Percentiles rank a stretch among this genome's conserved stretches.
Conservation (phyloP, 2,113 vertebrate species). For the Rattus rattus region DNA sequence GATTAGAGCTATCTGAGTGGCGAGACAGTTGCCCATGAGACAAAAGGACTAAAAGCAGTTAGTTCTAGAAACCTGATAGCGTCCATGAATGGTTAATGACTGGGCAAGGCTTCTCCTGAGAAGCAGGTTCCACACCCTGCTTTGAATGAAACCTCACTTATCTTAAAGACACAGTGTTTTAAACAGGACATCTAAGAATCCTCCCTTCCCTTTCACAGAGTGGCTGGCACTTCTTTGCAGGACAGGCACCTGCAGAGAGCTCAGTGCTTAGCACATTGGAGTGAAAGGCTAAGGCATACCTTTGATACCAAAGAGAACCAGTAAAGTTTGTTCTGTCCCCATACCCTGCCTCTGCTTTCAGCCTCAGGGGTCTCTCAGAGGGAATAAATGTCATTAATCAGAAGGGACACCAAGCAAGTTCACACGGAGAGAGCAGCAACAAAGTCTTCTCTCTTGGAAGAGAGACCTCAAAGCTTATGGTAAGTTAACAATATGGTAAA, state of each 20-base stretch:
- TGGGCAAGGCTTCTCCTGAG: not conserved
- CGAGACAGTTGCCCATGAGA: not conserved
- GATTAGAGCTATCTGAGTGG: slow-evolving; percentile 18
- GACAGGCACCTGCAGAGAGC: slow-evolving; percentile 13
- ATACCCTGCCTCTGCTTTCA: slow-evolving; percentile 37
- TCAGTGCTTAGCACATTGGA: slow-evolving; percentile 9
- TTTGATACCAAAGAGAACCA: not conserved
- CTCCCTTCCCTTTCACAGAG: not conserved
- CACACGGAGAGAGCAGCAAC: slow-evolving; percentile 5
- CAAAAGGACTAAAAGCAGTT: slow-evolving; percentile 36
- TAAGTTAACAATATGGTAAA: slow-evolving; percentile 2
- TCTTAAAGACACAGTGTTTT: slow-evolving; percentile 58
- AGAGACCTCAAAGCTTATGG: slow-evolving; percentile 51
- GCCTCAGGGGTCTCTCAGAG: slow-evolving; percentile 46
- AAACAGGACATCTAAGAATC: not conserved
- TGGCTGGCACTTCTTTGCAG: not conserved
- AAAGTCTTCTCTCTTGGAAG: slow-evolving; percentile 14
- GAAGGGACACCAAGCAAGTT: slow-evolving; percentile 56
- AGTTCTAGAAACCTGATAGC: slow-evolving; percentile 54
- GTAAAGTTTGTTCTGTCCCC: slow-evolving; percentile 49
- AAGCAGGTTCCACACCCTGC: not conserved
- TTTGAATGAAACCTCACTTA: slow-evolving; percentile 47
- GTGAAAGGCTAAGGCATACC: slow-evolving; percentile 14
- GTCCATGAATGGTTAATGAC: slow-evolving; percentile 64
- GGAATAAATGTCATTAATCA: slow-evolving; percentile 62